Base-by-base conservation (phyloP, 2,797 vertebrate genomes). In the Scarus forsteni region DNA sequence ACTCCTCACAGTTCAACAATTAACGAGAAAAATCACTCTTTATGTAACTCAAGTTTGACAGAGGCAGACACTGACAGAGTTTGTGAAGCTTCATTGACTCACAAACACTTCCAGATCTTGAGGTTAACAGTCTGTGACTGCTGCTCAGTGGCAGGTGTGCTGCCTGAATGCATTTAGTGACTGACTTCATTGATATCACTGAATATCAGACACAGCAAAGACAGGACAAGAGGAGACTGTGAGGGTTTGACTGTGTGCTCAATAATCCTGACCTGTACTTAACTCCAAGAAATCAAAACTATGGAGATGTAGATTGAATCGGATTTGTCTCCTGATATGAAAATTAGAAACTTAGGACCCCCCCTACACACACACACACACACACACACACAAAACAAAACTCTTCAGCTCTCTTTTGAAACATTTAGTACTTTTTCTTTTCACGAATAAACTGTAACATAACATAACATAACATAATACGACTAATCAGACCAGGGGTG, bases 51-150 rank as follows among this genome's bases (percentile, higher is more conserved):
- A 75, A 80, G 59, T 88, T 77, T 85, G 79, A 89, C 80, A 88
- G 91, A 83, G 78, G 71, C 65, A 87, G 79, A 80, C 42, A 36
- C 73, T 73, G 74, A 81, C 56, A 74, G 79, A 81, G 85, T 88
- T 85, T 91, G 84, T 91, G 86, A 93, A 88, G 92, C 87, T 90
- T 86, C 77, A 81, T 81, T 93, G 89, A 88, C 87, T 92, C 80
- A 82, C 85, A 88, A 85, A 92, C 87, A 89, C 89, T 88, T 92
- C 88, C 90, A 90, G 74, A 89, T 90, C 82, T 92, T 92, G 93
- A 93, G 93, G 93, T 94, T 93, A 95, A 94, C 95, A 85, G 93
- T 72, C 84, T 94, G 92, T 94, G 93, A 94, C 94, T 92, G 91
- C 82, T 84, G 86, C 85, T 89, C 72, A 73, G 85, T 87, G 88